Percentiles rank a stretch among this genome's conserved stretches.
Evolutionary conservation across 2,113 vertebrate genomes (phyloP).

Genomic region (Sciurus niger): DNA sequence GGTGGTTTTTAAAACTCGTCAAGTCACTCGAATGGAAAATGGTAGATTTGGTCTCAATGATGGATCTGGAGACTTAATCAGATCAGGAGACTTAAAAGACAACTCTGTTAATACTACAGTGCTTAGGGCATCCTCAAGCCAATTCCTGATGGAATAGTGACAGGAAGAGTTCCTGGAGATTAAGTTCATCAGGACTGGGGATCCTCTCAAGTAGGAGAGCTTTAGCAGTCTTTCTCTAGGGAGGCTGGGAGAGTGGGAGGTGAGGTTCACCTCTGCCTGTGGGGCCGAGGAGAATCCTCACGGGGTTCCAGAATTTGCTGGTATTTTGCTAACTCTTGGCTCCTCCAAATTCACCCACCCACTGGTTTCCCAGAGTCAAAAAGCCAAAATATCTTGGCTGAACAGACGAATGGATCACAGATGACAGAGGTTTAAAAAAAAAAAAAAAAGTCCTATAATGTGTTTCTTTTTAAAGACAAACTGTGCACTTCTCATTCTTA

Average conservation of each 20-base stretch:
- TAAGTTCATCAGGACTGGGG: neutral
- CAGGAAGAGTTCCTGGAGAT: neutral
- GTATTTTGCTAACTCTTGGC: conserved; percentile 80
- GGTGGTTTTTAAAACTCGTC: conserved; percentile 10
- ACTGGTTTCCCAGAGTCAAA: conserved; percentile 84
- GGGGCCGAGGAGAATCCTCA: conserved; percentile 37
- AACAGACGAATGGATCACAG: conserved; percentile 79
- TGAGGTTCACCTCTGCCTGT: neutral
- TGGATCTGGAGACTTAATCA: neutral
- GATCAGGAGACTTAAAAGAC: conserved; percentile 1
- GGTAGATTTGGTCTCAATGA: neutral
- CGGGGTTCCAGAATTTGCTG: conserved; percentile 72
- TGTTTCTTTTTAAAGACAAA: conserved; percentile 63
- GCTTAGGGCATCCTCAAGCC: neutral
- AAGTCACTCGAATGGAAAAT: neutral
- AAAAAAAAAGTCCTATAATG: conserved; percentile 42
- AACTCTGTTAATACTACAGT: neutral
- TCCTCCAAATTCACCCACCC: conserved; percentile 78
- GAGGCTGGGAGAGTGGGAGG: neutral
- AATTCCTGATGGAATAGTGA: neutral
- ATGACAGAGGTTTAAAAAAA: conserved; percentile 77
- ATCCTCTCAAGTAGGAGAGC: neutral
- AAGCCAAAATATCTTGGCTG: conserved; percentile 80
- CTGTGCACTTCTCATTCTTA: conserved; percentile 52
- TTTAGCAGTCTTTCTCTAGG: conserved; percentile 13